A percentile compares a stretch with the other conserved stretches of the same genome.
Evolutionary conservation across 2,888 invertebrate genomes (phyloP).

Genomic region (Leptinotarsa haldemani): DNA sequence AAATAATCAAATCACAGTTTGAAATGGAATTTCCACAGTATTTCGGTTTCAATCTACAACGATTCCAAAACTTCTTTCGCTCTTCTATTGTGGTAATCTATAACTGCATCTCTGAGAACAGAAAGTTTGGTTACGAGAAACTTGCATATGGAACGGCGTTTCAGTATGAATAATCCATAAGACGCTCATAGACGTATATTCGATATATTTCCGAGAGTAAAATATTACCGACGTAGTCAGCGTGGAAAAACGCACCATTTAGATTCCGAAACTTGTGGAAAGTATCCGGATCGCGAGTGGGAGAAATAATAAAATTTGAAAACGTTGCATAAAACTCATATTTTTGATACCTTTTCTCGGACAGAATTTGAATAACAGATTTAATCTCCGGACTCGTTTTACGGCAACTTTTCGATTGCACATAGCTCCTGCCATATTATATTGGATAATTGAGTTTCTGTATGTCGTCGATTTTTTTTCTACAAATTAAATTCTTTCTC

Average conservation of each 20-base stretch:
- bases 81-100: too few relatives aligned
- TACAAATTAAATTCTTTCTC: neutral
- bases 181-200: neutral
- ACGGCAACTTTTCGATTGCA: conserved; percentile 13
- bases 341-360: conserved; percentile 19
- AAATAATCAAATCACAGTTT: too few relatives aligned
- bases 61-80: too few relatives aligned
- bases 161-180: conserved; percentile 7
- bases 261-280: neutral
- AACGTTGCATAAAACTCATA: conserved; percentile 17
- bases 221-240: conserved; percentile 11
- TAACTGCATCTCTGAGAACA: too few relatives aligned
- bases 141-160: neutral
- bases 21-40: too few relatives aligned
- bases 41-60: too few relatives aligned
- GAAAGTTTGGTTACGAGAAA: too few relatives aligned
- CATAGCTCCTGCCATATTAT: neutral
- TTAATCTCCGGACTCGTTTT: conserved; percentile 20
- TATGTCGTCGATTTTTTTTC: neutral
- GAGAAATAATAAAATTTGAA: conserved; percentile 13
- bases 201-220: conserved; percentile 5
- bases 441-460: conserved; percentile 10
- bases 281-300: conserved; percentile 9
- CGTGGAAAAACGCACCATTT: conserved; percentile 13
- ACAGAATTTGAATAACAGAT: conserved; percentile 25